These are phyloP conservation scores for Trichopoda pennipes DNA, from an alignment of 2,888 invertebrate genomes.

Conservation along the genomic window DNA sequence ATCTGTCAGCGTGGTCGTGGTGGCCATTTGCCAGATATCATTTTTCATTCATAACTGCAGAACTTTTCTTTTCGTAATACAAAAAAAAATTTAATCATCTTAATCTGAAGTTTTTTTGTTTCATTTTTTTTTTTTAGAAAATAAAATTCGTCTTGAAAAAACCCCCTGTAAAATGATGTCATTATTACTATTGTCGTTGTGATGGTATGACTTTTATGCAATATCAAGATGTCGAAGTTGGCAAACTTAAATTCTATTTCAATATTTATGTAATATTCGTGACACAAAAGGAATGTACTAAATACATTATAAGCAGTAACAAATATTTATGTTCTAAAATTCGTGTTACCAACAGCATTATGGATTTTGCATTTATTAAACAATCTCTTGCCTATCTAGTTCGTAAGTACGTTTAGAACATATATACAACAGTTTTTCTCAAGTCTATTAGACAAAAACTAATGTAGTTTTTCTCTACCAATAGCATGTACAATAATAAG, in stretches of 20 bases:
- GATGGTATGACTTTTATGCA: no score
- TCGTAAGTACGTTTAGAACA: background rate
- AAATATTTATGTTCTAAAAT: constrained; percentile 42
- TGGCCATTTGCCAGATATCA: no score
- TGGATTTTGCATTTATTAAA: constrained; percentile 26
- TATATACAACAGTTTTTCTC: constrained; percentile 20
- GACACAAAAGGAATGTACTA: constrained; percentile 47
- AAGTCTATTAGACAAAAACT: constrained; percentile 19
- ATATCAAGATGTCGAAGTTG: background rate
- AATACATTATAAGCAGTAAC: constrained; percentile 29
- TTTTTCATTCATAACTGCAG: no score
- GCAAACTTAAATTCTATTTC: constrained; percentile 33
- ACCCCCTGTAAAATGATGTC: no score
- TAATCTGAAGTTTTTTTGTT: no score
- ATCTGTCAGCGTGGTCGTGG: no score
- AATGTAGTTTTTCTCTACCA: constrained; percentile 30
- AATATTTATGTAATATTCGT: constrained; percentile 40
- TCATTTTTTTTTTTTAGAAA: no score
- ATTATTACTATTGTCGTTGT: no score
- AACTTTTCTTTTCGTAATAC: no score
- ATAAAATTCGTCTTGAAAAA: no score
- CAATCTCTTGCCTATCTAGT: background rate
- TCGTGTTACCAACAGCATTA: constrained; percentile 28
- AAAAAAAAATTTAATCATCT: no score
- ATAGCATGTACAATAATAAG: constrained; percentile 32